Conservation (phyloP, 2,113 vertebrate genomes). For the Dipodomys merriami region DNA sequence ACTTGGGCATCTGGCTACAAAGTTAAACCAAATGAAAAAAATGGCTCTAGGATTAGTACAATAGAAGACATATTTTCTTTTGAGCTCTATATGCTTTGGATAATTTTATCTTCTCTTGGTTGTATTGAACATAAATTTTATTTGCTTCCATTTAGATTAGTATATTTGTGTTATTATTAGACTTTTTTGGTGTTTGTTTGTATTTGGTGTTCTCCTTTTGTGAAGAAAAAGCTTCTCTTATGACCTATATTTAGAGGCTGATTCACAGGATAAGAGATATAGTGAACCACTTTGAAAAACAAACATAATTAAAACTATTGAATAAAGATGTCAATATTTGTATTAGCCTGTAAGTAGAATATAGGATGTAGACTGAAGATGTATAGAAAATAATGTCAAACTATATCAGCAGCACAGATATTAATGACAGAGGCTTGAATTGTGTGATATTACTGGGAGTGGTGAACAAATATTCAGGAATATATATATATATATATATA, state of each 20-base stretch:
- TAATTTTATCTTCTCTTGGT: background rate
- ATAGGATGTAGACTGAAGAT: background rate
- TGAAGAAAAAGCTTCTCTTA: background rate
- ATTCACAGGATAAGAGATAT: background rate
- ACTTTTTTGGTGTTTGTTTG: background rate
- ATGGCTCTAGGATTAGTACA: background rate
- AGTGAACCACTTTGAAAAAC: background rate
- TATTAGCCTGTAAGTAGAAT: background rate
- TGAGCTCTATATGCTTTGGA: background rate
- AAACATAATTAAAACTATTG: background rate
- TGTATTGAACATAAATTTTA: background rate
- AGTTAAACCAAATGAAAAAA: background rate
- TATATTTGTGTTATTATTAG: background rate
- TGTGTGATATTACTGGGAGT: background rate
- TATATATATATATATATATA: background rate
- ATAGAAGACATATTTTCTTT: background rate
- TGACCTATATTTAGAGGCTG: background rate
- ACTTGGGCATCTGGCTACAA: too few species aligned
- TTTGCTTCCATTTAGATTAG: background rate
- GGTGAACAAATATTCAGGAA: background rate
- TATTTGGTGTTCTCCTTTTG: background rate
- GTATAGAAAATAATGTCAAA: background rate
- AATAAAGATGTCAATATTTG: background rate
- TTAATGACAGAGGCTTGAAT: background rate
- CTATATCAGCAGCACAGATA: fast-evolving